Evolutionary conservation across 2,797 vertebrate species (phyloP).

Genomic region (Sebastes steindachneri): DNA sequence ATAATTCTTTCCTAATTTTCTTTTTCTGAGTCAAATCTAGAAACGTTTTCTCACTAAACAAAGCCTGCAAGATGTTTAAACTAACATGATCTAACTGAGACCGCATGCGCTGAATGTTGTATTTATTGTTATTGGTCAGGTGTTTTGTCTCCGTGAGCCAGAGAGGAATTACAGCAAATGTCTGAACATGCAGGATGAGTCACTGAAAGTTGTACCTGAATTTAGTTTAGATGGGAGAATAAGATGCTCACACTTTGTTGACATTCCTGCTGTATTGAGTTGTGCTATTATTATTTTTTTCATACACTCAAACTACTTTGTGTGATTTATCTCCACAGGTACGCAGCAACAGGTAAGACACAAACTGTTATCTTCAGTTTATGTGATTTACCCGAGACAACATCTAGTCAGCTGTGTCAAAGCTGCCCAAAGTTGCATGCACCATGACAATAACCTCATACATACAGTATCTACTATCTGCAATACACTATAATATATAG

Average conservation of each 20-base stretch:
- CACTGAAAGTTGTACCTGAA: not conserved
- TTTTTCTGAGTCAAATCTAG: not conserved
- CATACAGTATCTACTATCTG: not conserved
- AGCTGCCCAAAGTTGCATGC: not conserved
- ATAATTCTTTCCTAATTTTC: too few relatives aligned
- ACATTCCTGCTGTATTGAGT: not conserved
- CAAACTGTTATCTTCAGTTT: not conserved
- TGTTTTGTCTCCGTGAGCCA: not conserved
- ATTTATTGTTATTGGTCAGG: not conserved
- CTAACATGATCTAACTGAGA: not conserved
- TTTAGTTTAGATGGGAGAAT: not conserved
- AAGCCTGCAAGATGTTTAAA: not conserved
- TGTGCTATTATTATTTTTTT: fast-evolving
- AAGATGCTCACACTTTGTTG: not conserved
- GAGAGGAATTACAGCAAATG: not conserved
- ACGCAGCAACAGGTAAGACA: slow-evolving; percentile 4
- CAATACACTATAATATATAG: not conserved
- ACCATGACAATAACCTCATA: not conserved
- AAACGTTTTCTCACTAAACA: not conserved
- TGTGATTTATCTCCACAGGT: slow-evolving; percentile 18
- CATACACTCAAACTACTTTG: not conserved
- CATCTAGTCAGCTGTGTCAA: not conserved
- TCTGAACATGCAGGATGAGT: not conserved
- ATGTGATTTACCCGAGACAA: not conserved
- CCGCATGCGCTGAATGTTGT: too few relatives aligned